These are phyloP conservation scores for Dorcus parallelipipedus DNA, from an alignment of 2,888 invertebrate species.

Conservation along the genomic window DNA sequence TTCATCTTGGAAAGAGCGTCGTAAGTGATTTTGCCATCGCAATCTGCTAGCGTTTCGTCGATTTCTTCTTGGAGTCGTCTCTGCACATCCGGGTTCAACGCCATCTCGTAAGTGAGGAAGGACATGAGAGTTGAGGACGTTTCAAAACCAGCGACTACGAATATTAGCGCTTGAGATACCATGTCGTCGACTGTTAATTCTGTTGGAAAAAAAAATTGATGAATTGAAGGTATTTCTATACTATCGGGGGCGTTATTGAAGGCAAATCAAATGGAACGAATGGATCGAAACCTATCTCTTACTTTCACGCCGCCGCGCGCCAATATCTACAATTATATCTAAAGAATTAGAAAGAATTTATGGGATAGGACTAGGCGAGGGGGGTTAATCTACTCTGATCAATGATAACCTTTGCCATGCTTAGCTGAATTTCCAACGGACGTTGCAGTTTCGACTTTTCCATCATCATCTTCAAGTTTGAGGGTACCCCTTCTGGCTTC, in stretches of 20 bases:
- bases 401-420: too few species aligned
- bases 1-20: conserved; percentile 51
- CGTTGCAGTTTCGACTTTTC: not conserved
- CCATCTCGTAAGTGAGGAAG: conserved; percentile 46
- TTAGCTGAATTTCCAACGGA: not conserved
- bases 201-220: not conserved
- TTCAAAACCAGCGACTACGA: conserved; percentile 50
- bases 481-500: conserved; percentile 33
- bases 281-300: too few species aligned
- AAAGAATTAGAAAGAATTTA: too few species aligned
- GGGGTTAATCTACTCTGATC: too few species aligned
- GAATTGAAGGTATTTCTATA: too few species aligned
- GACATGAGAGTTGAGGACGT: conserved; percentile 47
- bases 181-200: conserved; percentile 21
- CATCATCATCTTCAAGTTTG: too few species aligned
- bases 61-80: conserved; percentile 54
- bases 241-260: too few species aligned
- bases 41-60: conserved; percentile 41
- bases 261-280: too few species aligned
- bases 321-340: too few species aligned
- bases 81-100: conserved; percentile 51
- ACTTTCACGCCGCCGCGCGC: too few species aligned
- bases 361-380: too few species aligned
- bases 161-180: conserved; percentile 42
- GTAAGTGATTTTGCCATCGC: conserved; percentile 47